Percentiles rank a stretch among this genome's conserved stretches.
phyloP scores from a whole-genome alignment of 92 coral and sea anemone species.

The Micromussa lordhowensis region DNA sequence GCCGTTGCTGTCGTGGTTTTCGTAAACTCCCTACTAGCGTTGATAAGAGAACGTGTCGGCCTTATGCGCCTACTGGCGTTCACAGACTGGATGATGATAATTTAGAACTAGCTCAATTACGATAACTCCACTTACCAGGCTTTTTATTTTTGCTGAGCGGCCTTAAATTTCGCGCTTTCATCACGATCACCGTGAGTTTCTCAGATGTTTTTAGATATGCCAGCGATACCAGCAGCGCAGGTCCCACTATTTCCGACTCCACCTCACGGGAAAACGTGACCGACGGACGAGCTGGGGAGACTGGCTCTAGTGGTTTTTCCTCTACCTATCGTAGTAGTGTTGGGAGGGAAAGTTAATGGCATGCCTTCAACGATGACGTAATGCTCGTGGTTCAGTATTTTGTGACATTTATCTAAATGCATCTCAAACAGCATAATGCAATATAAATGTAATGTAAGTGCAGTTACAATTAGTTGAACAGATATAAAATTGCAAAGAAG shows the following conservation, averaged over 20 bases:
- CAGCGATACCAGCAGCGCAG: constrained; percentile 79
- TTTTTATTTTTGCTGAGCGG: constrained; percentile 70
- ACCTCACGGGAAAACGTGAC: constrained; percentile 65
- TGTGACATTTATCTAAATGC: background rate
- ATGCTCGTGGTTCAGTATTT: background rate
- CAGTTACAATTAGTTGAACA: background rate
- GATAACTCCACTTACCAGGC: constrained; percentile 73
- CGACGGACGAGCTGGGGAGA: constrained; percentile 62
- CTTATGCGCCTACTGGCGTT: no score
- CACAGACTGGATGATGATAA: no score
- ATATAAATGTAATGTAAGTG: background rate
- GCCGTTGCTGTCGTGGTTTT: no score
- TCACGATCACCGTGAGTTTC: constrained; percentile 85
- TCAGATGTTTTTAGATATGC: constrained; percentile 88
- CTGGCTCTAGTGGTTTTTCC: constrained; percentile 39
- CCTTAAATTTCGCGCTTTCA: constrained; percentile 87
- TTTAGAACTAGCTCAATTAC: background rate
- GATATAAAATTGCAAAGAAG: background rate
- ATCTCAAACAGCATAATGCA: background rate
- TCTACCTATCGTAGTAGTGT: constrained; percentile 14
- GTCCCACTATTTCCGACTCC: constrained; percentile 31
- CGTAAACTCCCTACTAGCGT: no score
- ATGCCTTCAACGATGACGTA: no score
- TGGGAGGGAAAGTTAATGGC: background rate
- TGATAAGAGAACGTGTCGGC: no score